phyloP scores from a whole-genome alignment of 2,888 invertebrate species.

The Prosapia bicincta region DNA sequence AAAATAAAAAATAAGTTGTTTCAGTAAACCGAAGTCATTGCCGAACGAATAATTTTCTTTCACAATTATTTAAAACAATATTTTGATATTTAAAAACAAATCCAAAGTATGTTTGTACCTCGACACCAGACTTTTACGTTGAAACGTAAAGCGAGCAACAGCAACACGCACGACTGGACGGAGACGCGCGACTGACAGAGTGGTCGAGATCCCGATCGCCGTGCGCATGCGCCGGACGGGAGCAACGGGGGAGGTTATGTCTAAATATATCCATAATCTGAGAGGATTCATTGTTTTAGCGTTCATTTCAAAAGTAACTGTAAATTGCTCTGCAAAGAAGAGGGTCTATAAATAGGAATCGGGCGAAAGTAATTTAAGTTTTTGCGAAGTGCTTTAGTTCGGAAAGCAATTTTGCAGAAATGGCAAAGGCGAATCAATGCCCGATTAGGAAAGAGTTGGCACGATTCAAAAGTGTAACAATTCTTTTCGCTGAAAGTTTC shows the following conservation, averaged over 20 bases:
- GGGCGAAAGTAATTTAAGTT: background rate
- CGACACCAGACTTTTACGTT: too few species aligned
- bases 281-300: background rate
- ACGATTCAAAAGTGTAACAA: background rate
- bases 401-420: background rate
- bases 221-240: background rate
- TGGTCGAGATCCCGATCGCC: background rate
- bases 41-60: too few species aligned
- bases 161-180: background rate
- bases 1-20: too few species aligned
- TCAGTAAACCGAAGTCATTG: too few species aligned
- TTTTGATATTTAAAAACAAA: too few species aligned
- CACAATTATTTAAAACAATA: too few species aligned
- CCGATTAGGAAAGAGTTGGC: background rate
- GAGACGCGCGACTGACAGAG: background rate
- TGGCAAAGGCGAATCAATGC: background rate
- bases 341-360: background rate
- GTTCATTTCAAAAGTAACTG: background rate
- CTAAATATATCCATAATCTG: constrained; percentile 2
- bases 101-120: too few species aligned
- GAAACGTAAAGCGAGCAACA: too few species aligned
- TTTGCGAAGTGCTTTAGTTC: background rate
- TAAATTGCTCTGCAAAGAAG: background rate
- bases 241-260: background rate
- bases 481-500: too few species aligned